These are phyloP conservation scores for Cyrtorhinus lividipennis DNA, from an alignment of 1,140 invertebrate genomes.

Conservation along the genomic window DNA sequence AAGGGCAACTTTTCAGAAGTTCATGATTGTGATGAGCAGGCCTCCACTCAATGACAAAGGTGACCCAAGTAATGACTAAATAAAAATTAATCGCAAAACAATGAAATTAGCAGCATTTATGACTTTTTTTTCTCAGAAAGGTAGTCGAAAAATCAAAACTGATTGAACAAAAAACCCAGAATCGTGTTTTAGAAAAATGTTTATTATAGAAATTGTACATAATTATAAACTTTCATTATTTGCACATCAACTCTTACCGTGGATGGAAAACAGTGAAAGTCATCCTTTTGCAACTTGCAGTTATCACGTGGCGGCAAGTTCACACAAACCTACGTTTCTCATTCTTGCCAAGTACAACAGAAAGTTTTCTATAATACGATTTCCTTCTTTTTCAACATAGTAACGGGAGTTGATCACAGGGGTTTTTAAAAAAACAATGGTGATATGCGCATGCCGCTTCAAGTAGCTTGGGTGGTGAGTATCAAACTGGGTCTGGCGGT, in stretches of 20 bases:
- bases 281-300: conserved; percentile 3
- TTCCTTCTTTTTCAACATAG: background rate
- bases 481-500: conserved; percentile 3
- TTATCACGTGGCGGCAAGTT: conserved; percentile 1
- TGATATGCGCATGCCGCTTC: conserved; percentile 2
- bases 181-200: conserved; percentile 4
- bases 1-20: too few species aligned
- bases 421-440: background rate
- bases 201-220: conserved; percentile 10
- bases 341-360: too few species aligned
- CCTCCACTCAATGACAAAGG: too few species aligned
- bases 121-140: too few species aligned
- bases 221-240: conserved; percentile 9
- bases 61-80: too few species aligned
- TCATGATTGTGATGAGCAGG: too few species aligned
- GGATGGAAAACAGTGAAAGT: background rate
- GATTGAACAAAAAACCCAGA: too few species aligned
- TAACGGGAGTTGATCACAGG: conserved; percentile 1
- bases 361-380: background rate
- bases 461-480: background rate
- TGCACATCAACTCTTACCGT: conserved; percentile 3
- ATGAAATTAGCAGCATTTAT: too few species aligned
- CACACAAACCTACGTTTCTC: too few species aligned
- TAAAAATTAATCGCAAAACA: too few species aligned
- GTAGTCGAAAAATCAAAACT: too few species aligned